phyloP scores from a whole-genome alignment of 2,113 vertebrate species.

The Sitta europaea region DNA sequence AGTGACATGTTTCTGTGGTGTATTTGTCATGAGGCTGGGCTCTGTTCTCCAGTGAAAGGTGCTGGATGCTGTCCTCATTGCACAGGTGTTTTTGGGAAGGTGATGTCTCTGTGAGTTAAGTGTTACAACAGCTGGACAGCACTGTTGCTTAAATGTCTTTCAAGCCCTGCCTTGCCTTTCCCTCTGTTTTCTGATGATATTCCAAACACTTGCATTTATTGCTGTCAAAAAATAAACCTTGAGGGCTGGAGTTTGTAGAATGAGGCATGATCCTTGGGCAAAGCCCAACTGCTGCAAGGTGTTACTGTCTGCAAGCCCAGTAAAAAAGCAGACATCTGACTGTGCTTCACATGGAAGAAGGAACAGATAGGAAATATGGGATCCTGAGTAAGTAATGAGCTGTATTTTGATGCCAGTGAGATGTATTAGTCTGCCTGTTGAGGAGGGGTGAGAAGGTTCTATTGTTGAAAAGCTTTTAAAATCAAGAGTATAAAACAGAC shows the following conservation, averaged over 20 bases:
- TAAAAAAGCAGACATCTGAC: background rate
- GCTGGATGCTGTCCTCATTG: background rate
- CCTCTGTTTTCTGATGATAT: background rate
- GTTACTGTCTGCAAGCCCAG: background rate
- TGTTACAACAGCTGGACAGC: background rate
- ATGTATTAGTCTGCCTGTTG: background rate
- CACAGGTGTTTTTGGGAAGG: background rate
- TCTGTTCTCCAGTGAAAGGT: background rate
- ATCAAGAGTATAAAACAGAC: background rate
- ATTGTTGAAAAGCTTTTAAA: background rate
- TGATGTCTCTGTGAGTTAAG: background rate
- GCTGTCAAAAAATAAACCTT: background rate
- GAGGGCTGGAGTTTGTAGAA: background rate
- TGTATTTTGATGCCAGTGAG: background rate
- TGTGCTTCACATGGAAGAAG: background rate
- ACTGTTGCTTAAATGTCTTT: background rate
- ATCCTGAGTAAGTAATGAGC: background rate
- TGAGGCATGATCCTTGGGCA: background rate
- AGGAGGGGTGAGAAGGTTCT: background rate
- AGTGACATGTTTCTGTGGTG: background rate
- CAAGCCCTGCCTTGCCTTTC: background rate
- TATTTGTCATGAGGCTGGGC: background rate
- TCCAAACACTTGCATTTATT: background rate
- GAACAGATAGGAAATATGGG: background rate
- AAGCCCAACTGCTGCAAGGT: background rate